Conservation (phyloP, 2,888 invertebrate species). For the Pheosia tremula region DNA sequence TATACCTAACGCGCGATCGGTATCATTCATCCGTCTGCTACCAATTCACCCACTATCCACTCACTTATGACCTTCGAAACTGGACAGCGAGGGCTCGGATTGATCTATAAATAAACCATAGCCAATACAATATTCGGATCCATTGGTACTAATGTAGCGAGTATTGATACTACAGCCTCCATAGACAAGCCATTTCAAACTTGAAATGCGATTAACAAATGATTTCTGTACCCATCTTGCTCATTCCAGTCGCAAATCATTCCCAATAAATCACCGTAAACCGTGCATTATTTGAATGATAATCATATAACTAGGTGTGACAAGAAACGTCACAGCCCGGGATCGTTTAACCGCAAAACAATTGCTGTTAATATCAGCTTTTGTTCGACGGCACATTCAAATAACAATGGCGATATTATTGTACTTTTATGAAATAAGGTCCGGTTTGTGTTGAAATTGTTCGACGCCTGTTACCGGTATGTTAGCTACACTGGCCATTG, state of each 20-base stretch:
- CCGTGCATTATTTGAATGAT: slow-evolving; percentile 17
- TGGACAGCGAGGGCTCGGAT: background rate
- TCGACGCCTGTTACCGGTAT: slow-evolving; percentile 22
- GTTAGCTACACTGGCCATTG: slow-evolving; percentile 14
- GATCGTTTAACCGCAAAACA: slow-evolving; percentile 37
- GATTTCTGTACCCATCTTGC: background rate
- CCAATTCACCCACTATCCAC: slow-evolving; percentile 13
- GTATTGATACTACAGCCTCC: too few relatives aligned
- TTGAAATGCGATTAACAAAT: background rate
- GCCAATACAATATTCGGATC: background rate
- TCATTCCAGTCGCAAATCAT: background rate
- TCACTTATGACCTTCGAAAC: slow-evolving; percentile 15
- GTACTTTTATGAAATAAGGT: slow-evolving; percentile 36
- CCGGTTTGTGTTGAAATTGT: slow-evolving; percentile 33
- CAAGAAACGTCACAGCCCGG: slow-evolving; percentile 32
- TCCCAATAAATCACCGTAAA: slow-evolving; percentile 20
- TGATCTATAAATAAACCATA: slow-evolving; percentile 3
- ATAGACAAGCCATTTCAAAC: background rate
- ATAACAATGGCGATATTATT: slow-evolving; percentile 41
- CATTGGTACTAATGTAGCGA: background rate
- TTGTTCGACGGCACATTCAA: slow-evolving; percentile 39
- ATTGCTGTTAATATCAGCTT: slow-evolving; percentile 42
- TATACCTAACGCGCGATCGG: slow-evolving; percentile 19
- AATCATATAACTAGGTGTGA: slow-evolving; percentile 27
- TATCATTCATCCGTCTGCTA: slow-evolving; percentile 13